A percentile compares a stretch with the other conserved stretches of the same genome.
Evolutionary conservation across 2,888 invertebrate species (phyloP).

Genomic region (Theodoxus fluviatilis): DNA sequence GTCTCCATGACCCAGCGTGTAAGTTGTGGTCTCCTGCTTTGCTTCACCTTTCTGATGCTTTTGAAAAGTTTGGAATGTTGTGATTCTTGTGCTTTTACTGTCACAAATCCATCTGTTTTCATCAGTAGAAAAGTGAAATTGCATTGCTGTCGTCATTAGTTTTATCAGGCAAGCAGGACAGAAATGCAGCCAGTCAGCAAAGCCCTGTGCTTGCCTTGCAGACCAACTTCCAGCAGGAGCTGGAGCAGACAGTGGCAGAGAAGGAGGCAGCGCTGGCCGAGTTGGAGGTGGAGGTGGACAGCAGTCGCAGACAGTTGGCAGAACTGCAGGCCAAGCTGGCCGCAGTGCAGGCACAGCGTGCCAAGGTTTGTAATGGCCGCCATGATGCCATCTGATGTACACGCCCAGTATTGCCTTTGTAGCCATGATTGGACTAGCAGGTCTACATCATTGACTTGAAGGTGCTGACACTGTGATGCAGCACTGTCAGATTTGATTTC

Average conservation of each 20-base stretch:
- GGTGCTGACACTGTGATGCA: too few species aligned
- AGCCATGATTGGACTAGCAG: too few species aligned
- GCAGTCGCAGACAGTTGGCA: slow-evolving; percentile 34
- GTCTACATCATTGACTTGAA: too few species aligned
- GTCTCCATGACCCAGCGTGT: too few species aligned
- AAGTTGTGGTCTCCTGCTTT: neutral
- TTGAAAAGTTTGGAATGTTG: too few species aligned
- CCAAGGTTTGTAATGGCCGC: too few species aligned
- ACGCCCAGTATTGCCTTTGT: too few species aligned
- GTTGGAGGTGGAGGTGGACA: slow-evolving; percentile 37
- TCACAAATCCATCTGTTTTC: neutral
- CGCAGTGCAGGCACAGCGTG: slow-evolving; percentile 21
- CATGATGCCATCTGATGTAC: too few species aligned
- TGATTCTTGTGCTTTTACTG: too few species aligned
- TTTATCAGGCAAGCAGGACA: neutral
- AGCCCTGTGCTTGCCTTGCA: slow-evolving; percentile 25
- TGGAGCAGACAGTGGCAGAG: slow-evolving; percentile 46
- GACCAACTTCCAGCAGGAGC: slow-evolving; percentile 53
- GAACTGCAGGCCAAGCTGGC: slow-evolving; percentile 32
- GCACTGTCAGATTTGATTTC: too few species aligned
- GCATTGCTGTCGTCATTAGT: neutral
- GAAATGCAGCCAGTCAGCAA: neutral
- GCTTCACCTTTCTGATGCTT: neutral
- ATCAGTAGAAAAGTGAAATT: neutral
- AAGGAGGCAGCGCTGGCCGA: slow-evolving; percentile 26